A percentile compares a stretch with the other conserved stretches of the same genome.
phyloP scores from a whole-genome alignment of 37 sponge, comb jelly and placozoan species.

The Diacarnus erythraeanus region DNA sequence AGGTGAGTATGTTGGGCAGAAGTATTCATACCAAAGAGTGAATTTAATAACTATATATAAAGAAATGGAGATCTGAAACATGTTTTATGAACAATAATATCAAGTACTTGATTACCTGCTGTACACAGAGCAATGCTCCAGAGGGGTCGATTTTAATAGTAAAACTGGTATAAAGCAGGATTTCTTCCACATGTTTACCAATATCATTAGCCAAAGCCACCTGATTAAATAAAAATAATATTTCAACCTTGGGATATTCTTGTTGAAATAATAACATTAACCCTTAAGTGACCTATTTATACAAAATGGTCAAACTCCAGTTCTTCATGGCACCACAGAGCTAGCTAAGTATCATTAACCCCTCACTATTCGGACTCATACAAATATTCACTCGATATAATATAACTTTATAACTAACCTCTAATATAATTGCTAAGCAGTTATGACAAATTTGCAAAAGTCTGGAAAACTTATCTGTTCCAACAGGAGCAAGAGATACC shows the following conservation, averaged over 20 bases:
- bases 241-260: neutral
- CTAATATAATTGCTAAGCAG: slow-evolving; percentile 52
- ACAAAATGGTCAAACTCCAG: too few relatives aligned
- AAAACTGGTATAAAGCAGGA: slow-evolving; percentile 28
- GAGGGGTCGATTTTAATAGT: slow-evolving; percentile 63
- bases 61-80: neutral
- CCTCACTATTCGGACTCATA: neutral
- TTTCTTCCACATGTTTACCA: slow-evolving; percentile 66
- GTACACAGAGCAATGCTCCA: slow-evolving; percentile 72
- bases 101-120: slow-evolving; percentile 69
- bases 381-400: neutral
- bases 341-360: neutral
- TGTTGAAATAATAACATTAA: neutral
- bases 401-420: slow-evolving; percentile 19
- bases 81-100: neutral
- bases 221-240: slow-evolving; percentile 1
- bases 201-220: slow-evolving; percentile 57
- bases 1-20: slow-evolving; percentile 68
- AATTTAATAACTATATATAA: slow-evolving; percentile 55
- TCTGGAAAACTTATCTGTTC: slow-evolving; percentile 65
- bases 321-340: neutral
- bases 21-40: slow-evolving; percentile 81
- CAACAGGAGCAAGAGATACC: slow-evolving; percentile 46
- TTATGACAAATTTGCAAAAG: slow-evolving; percentile 41
- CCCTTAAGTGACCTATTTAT: neutral